These are phyloP conservation scores for Caenorhabditis becei DNA, from an alignment of 2,888 invertebrate species.

Conservation along the genomic window DNA sequence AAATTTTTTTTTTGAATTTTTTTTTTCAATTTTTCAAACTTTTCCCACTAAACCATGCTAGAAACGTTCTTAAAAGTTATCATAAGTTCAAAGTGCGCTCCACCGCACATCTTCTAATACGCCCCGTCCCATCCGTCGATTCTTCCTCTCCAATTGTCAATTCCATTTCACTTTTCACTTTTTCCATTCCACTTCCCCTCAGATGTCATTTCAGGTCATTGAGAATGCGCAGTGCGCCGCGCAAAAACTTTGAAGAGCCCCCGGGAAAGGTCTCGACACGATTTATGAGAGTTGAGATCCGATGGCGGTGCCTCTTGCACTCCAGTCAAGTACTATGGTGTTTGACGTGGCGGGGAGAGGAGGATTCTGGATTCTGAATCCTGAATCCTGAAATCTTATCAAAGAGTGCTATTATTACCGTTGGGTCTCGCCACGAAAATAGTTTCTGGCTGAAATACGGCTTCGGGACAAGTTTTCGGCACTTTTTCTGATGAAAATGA, in stretches of 20 bases:
- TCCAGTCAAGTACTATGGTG: not conserved
- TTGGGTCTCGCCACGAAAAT: no score
- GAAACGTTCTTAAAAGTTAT: no score
- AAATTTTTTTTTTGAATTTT: no score
- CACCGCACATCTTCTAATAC: not conserved
- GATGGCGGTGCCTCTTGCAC: not conserved
- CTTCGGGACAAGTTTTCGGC: no score
- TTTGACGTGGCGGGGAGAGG: not conserved
- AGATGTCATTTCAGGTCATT: constrained; percentile 22
- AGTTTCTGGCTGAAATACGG: no score
- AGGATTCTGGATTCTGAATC: no score
- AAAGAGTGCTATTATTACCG: no score
- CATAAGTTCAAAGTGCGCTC: constrained; percentile 1
- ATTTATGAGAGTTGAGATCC: constrained; percentile 16
- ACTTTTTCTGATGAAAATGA: no score
- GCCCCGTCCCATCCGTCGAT: not conserved
- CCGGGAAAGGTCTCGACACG: constrained; percentile 7
- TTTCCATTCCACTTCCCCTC: constrained; percentile 19
- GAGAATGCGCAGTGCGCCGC: constrained; percentile 1
- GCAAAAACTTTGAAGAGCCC: constrained; percentile 5
- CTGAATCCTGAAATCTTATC: no score
- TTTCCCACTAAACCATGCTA: no score
- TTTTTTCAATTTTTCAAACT: no score
- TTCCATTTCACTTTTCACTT: constrained; percentile 43
- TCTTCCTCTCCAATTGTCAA: constrained; percentile 25